phyloP scores from a whole-genome alignment of 2,113 vertebrate genomes.

The Glareola pratincola region DNA sequence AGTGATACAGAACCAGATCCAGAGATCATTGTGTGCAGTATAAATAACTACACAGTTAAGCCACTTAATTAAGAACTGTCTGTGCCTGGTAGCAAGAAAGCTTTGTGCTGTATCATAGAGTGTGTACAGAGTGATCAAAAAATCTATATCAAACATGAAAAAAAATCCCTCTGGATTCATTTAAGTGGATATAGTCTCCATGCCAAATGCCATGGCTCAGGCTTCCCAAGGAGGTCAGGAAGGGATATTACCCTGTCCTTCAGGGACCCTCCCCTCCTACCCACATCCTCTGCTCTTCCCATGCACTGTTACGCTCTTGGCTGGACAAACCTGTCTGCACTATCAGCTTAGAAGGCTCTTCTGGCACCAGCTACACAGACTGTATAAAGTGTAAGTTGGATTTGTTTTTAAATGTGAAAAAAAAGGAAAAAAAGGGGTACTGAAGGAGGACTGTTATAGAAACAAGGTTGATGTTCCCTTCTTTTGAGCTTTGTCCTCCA shows the following conservation, averaged over 20 bases:
- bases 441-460: not conserved
- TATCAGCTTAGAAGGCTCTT: not conserved
- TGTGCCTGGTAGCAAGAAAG: not conserved
- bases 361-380: not conserved
- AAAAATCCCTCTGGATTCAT: not conserved
- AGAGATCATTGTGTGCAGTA: not conserved
- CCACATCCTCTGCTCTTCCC: not conserved
- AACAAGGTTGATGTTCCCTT: not conserved
- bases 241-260: not conserved
- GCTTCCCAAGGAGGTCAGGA: not conserved
- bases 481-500: not conserved
- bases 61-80: slow-evolving; percentile 36
- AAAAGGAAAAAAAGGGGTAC: not conserved
- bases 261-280: not conserved
- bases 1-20: not conserved
- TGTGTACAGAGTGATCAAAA: not conserved
- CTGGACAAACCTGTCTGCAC: not conserved
- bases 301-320: not conserved
- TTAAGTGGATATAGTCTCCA: not conserved
- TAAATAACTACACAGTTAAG: slow-evolving; percentile 1
- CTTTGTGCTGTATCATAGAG: not conserved
- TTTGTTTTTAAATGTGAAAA: not conserved
- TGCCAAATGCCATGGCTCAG: not conserved
- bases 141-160: not conserved
- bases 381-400: accelerated